Evolutionary conservation across 2,888 invertebrate species (phyloP).

Genomic region (Prenolepis imparis): DNA sequence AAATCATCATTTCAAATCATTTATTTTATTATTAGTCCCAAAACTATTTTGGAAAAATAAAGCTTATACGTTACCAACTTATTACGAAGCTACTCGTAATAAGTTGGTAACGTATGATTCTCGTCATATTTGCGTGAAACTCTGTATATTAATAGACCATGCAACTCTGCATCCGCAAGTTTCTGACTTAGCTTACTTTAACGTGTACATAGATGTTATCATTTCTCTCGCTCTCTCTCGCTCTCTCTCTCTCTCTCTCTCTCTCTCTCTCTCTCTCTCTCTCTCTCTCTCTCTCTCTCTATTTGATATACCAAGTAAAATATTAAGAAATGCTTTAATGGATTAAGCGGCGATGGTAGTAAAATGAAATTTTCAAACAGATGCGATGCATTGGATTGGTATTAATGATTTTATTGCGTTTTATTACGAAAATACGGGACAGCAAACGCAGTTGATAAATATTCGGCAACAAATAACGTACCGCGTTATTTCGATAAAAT

Average conservation of each 20-base stretch:
- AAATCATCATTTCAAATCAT: background rate
- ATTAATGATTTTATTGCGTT: conserved; percentile 5
- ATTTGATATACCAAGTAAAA: background rate
- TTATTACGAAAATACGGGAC: background rate
- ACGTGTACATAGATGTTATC: background rate
- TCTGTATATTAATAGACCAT: too few species aligned
- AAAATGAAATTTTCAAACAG: background rate
- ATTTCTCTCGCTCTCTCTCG: background rate
- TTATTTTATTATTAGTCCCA: background rate
- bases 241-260: too few species aligned
- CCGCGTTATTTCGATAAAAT: background rate
- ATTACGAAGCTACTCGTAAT: background rate
- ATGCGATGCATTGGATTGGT: background rate
- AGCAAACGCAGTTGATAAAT: conserved; percentile 3
- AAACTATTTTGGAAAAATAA: background rate
- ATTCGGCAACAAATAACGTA: background rate
- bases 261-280: too few species aligned
- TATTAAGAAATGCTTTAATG: background rate
- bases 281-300: background rate
- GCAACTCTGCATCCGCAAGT: too few species aligned
- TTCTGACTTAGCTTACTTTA: background rate
- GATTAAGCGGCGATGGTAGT: background rate
- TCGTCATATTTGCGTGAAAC: background rate
- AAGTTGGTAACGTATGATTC: background rate
- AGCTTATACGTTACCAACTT: too few species aligned